Conservation (phyloP, 2,113 vertebrate species). For the Psettodes erumei region DNA sequence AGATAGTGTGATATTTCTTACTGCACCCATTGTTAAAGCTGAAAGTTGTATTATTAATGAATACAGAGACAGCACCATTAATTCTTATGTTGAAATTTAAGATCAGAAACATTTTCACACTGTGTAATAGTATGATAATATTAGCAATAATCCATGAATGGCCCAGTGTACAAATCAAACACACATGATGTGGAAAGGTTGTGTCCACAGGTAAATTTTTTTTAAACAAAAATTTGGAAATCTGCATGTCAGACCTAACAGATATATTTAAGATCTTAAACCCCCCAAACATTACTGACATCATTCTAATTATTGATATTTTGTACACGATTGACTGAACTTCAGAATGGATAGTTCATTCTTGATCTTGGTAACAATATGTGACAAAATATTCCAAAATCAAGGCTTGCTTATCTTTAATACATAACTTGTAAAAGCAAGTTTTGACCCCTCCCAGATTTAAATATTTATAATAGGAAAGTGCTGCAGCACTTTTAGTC, state of each 20-base stretch:
- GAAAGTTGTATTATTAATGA: neutral
- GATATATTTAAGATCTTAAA: neutral
- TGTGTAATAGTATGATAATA: neutral
- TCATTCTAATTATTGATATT: too few species aligned
- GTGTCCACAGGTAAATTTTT: too few species aligned
- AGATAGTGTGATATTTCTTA: neutral
- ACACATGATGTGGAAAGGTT: neutral
- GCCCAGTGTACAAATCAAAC: neutral
- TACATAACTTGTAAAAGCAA: too few species aligned
- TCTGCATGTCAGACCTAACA: neutral
- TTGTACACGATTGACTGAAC: too few species aligned
- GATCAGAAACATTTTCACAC: neutral
- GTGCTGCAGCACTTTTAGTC: neutral
- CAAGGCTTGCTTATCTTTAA: too few species aligned
- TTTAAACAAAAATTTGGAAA: too few species aligned
- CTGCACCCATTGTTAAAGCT: neutral
- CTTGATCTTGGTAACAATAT: neutral
- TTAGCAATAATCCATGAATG: neutral
- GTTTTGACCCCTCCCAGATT: neutral
- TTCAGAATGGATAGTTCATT: neutral
- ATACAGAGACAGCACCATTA: neutral
- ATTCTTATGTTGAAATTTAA: neutral
- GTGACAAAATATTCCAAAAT: neutral
- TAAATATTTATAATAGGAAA: neutral
- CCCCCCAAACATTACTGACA: too few species aligned